Percentiles rank a stretch among this genome's conserved stretches.
These are phyloP conservation scores for Amazona guildingii DNA, from an alignment of 2,113 vertebrate species.

Conservation along the genomic window DNA sequence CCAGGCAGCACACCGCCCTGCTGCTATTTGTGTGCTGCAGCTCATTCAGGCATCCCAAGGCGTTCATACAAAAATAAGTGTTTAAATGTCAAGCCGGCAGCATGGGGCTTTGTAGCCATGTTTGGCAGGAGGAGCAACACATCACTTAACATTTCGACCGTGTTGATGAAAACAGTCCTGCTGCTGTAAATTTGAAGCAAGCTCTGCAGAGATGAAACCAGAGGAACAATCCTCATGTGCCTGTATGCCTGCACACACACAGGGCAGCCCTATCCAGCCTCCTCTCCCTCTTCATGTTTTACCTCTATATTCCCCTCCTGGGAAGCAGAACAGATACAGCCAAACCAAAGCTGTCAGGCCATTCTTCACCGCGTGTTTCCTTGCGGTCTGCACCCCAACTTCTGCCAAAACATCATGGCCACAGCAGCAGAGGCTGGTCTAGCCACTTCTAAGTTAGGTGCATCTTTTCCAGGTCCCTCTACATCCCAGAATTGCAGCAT, in stretches of 20 bases:
- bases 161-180: neutral
- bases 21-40: neutral
- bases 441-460: neutral
- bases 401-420: neutral
- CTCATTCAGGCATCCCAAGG: neutral
- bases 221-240: neutral
- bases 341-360: neutral
- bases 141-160: neutral
- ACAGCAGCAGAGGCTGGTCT: neutral
- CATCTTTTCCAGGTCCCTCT: neutral
- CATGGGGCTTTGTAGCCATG: neutral
- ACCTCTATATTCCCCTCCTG: neutral
- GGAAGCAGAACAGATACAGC: neutral
- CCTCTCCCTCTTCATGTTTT: neutral
- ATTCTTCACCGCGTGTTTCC: neutral
- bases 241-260: rapidly evolving
- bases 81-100: conserved; percentile 1
- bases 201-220: neutral
- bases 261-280: neutral
- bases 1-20: neutral
- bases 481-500: neutral
- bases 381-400: rapidly evolving
- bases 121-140: neutral
- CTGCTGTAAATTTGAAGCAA: neutral
- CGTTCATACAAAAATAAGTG: neutral